Base-by-base conservation (phyloP, 2,888 invertebrate species). In the Quadroppia sp. region DNA sequence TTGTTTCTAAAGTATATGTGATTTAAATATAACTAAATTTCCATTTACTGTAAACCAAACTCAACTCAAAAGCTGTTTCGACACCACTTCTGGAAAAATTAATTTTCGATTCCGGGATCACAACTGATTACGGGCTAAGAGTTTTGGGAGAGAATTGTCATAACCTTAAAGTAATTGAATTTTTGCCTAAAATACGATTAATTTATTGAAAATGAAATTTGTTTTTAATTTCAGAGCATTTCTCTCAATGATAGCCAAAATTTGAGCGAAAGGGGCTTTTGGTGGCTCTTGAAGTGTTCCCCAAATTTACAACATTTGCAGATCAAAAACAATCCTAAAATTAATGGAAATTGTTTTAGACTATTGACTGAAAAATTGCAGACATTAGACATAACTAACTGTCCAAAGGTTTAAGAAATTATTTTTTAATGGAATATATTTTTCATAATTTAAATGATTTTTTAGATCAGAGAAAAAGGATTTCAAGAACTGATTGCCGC, bases 311-410 rank as follows among this genome's bases (percentile, higher is more conserved):
- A 23, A 25, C 2, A 7, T 23, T 20, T 69, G 11, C 25, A 69
- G 17, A 42, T 69, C 17, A 69, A 11, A 25, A 45, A 45, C 9
- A 69, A 45, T 17, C 20, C 6, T 13, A 69, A 45, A 45, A 4
- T 69, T 1, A 69, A 42, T 28, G 69, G 42, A 69, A 69, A 69
- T 25, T 69, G 69, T 69, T 69, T 69, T 28, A 69, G 69, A 45
- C 69, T 69, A 25, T 17, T 69, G 17, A 69, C 15, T 4, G 25
- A 40, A 28, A 25, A 40, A 11, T 28, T 69, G 9, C 9, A 40
- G n/a, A 25, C 25, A 15, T 69, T 69, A 17, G 45, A 69, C 17
- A 69, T 69, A 45, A 69, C 69, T 15, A 45, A 42, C 40, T 69
- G 69, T 45, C 20, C 3, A 1, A 69, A 69, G 25, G 69, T 69